These are phyloP conservation scores for Lumbricus terrestris DNA, from an alignment of 2,888 invertebrate species.

Conservation along the genomic window DNA sequence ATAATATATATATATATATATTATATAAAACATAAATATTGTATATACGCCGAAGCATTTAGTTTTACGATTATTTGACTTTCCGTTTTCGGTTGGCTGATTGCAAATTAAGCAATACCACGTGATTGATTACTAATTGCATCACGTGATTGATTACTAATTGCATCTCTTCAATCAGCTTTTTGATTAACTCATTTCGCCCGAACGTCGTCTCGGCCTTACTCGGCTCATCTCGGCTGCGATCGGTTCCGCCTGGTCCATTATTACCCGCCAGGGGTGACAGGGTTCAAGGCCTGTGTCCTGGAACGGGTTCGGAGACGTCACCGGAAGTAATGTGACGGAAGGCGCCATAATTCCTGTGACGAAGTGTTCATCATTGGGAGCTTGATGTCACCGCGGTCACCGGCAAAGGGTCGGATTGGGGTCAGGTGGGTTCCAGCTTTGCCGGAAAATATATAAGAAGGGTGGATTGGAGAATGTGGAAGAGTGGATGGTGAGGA, in stretches of 20 bases:
- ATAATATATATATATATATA: not conserved
- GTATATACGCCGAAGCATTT: not conserved
- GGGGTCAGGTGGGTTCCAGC: not conserved
- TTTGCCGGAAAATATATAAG: not conserved
- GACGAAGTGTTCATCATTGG: not conserved
- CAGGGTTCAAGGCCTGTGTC: not conserved
- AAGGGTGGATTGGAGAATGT: not conserved
- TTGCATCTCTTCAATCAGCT: not conserved
- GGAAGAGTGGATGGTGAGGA: not conserved
- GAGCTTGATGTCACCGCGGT: not conserved
- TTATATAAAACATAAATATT: too few species aligned
- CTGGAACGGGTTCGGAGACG: not conserved
- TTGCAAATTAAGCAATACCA: not conserved
- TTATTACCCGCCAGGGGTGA: not conserved
- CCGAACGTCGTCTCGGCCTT: not conserved
- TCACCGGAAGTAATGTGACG: slow-evolving; percentile 9
- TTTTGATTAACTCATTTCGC: not conserved
- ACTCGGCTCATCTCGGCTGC: not conserved
- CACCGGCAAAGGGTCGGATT: not conserved
- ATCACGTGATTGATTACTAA: not conserved
- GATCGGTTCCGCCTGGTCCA: not conserved
- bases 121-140: slow-evolving; percentile 1
- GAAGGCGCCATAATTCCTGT: not conserved
- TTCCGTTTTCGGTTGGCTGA: not conserved
- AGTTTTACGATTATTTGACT: not conserved